Percentiles rank a stretch among this genome's conserved stretches.
These are phyloP conservation scores for Halesus radiatus DNA, from an alignment of 1,140 invertebrate genomes.

Conservation along the genomic window DNA sequence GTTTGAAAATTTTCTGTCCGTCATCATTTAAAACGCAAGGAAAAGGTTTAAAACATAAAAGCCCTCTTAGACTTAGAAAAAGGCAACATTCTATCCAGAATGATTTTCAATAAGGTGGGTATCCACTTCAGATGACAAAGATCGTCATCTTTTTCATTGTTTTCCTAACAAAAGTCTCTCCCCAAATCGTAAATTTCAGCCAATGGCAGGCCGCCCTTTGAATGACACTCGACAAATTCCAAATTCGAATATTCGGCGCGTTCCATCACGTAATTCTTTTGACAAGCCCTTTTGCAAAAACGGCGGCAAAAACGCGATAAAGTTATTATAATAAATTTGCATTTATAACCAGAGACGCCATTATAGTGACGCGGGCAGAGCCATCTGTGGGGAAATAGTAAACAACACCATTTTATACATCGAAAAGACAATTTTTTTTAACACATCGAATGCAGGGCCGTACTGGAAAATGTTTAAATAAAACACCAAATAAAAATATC, in stretches of 20 bases:
- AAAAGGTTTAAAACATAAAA: no score
- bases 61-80: no score
- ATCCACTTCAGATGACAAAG: neutral
- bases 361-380: slow-evolving; percentile 13
- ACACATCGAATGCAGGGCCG: neutral
- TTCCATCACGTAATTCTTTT: neutral
- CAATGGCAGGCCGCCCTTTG: neutral
- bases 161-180: neutral
- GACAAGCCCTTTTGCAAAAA: neutral
- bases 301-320: slow-evolving; percentile 18
- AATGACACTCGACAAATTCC: slow-evolving; percentile 11
- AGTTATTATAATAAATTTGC: slow-evolving; percentile 39
- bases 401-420: slow-evolving; percentile 9
- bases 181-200: neutral
- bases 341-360: slow-evolving; percentile 13
- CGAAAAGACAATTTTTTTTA: slow-evolving; percentile 8
- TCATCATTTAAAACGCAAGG: no score
- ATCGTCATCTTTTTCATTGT: neutral
- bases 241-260: neutral
- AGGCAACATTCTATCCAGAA: no score
- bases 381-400: slow-evolving; percentile 26
- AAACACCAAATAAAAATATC: no score
- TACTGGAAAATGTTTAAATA: neutral
- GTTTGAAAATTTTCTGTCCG: no score
- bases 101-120: no score